Evolutionary conservation across 2,797 vertebrate genomes (phyloP).

Genomic region (Sebastiscus tertius): DNA sequence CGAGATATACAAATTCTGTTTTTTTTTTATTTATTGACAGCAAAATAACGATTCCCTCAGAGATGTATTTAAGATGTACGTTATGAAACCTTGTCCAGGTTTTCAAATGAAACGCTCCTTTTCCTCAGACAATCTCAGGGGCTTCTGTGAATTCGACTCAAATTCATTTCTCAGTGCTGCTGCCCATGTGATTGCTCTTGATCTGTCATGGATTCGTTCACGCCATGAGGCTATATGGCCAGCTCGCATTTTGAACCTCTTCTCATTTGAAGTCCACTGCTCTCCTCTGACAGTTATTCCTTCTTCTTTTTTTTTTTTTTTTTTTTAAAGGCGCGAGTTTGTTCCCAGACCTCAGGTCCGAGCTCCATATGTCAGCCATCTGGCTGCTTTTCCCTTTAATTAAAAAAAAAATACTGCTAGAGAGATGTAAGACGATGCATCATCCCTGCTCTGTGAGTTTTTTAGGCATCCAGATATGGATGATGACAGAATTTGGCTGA

Average conservation of each 20-base stretch:
- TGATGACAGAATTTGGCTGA: conserved; percentile 19
- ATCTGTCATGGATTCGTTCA: conserved; percentile 66
- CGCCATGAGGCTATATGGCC: conserved; percentile 57
- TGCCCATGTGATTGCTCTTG: conserved; percentile 67
- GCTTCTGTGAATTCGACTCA: conserved; percentile 38
- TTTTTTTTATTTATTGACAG: conserved; percentile 18
- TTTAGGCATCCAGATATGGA: conserved; percentile 17
- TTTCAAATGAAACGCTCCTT: conserved; percentile 51
- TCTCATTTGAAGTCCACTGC: conserved; percentile 59
- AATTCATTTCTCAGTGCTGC: conserved; percentile 46
- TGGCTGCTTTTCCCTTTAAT: conserved; percentile 48
- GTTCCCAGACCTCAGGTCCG: conserved; percentile 41
- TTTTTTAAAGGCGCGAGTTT: conserved; percentile 41
- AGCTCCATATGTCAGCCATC: conserved; percentile 50
- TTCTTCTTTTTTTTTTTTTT: conserved; percentile 24
- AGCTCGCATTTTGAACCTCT: conserved; percentile 53
- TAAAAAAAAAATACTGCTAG: conserved; percentile 34
- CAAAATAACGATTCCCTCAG: conserved; percentile 11
- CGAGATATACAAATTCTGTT: neutral
- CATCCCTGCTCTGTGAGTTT: conserved; percentile 6
- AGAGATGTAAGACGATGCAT: conserved; percentile 22
- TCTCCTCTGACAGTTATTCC: conserved; percentile 50
- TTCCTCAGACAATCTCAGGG: conserved; percentile 32
- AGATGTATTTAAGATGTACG: conserved; percentile 35
- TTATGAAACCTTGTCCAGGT: conserved; percentile 23